Conservation (phyloP, 2,888 invertebrate genomes). For the Congeria kusceri region DNA sequence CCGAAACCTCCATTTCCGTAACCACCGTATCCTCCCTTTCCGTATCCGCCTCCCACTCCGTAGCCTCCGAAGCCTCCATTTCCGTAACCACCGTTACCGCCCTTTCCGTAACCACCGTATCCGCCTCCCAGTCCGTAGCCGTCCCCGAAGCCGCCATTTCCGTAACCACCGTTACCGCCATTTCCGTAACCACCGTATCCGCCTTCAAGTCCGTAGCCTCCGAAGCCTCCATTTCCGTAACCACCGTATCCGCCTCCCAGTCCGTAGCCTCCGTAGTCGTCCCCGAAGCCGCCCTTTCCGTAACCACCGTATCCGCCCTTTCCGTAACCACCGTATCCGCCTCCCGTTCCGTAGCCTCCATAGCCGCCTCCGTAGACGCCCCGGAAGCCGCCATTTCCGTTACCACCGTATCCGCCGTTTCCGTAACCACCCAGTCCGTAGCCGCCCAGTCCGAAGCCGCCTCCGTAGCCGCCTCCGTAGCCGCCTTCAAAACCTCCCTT, state of each 20-base stretch:
- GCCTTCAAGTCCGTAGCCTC: conserved; percentile 28
- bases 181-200: conserved; percentile 4
- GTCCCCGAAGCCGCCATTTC: background rate
- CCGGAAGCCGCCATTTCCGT: background rate
- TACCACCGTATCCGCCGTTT: too few species aligned
- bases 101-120: background rate
- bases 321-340: too few species aligned
- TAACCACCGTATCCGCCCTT: too few species aligned
- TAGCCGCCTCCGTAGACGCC: background rate
- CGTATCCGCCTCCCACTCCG: background rate
- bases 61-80: conserved; percentile 11
- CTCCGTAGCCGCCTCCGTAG: conserved; percentile 3
- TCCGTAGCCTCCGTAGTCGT: conserved; percentile 19
- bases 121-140: background rate
- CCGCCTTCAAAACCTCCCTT: background rate
- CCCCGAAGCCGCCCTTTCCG: background rate
- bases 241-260: background rate
- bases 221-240: conserved; percentile 3
- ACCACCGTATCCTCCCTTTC: conserved; percentile 2
- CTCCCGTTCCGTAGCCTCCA: too few species aligned
- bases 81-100: conserved; percentile 18
- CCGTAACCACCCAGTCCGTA: too few species aligned
- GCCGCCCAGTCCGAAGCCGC: background rate
- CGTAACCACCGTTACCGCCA: background rate
- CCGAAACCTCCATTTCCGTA: conserved; percentile 38